Evolutionary conservation across 2,797 vertebrate species (phyloP), one percentile per base, ranked within the genome.

Genomic region (Chelonia mydas): DNA sequence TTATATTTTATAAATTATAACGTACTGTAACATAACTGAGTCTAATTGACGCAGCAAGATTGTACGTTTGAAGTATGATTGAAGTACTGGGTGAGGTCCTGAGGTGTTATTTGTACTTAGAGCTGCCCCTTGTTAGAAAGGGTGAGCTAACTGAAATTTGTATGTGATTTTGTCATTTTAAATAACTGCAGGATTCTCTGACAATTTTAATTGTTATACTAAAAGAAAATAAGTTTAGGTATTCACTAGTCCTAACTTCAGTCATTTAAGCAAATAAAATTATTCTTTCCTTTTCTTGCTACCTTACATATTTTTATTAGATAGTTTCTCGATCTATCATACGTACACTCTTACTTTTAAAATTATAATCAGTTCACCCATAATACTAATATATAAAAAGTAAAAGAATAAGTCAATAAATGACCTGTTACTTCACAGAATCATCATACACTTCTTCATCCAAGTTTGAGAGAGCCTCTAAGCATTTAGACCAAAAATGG

Each of bases 251-350:
- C 50, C 77, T 91, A 82, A 91, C 86, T 95, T 90, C 25, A 87
- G 11, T 82, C 1, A 59, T 65, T 96, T 74, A 87, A 91, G 86
- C 11, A 54, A 68, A 68, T 94, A 91, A 97, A 97, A 90, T 97
- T 96, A 94, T 86, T 87, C 84, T 96, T 79, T 90, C 83, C 5
- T 61, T 33, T 9, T 84, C 83, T 87, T 86, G 88, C 80, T 91
- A 89, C 94, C 95, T 96, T 96, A 90, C 23, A 95, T 96, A 79
- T 79, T 95, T 83, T 57, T 41, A 80, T 87, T 2, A 0, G 94
- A 96, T 95, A 47, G 95, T 95, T 97, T 93, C 87, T 92, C 90
- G 86, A 94, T 41, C 88, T 78, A 87, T 91, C 95, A 88, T 76
- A 96, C 47, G 96, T 83, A 96, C 49, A 85, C 74, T 93, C 81